These are phyloP conservation scores for Cinclus cinclus DNA, from an alignment of 2,113 vertebrate species.

Conservation along the genomic window DNA sequence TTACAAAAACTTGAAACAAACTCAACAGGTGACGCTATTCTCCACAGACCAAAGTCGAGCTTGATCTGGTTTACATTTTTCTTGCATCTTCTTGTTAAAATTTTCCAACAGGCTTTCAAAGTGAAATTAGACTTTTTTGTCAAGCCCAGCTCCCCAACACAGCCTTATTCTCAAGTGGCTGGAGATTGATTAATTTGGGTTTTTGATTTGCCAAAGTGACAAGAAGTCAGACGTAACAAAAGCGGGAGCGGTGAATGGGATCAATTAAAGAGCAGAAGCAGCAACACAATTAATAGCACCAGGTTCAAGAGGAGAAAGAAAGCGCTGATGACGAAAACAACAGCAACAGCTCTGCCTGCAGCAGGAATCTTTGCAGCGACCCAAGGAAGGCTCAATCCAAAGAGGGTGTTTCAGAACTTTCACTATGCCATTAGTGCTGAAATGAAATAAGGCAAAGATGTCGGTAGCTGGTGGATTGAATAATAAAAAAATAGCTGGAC, in stretches of 20 bases:
- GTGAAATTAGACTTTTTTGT: conserved; percentile 71
- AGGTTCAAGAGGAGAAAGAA: conserved; percentile 41
- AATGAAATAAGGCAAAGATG: conserved; percentile 67
- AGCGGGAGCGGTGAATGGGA: conserved; percentile 45
- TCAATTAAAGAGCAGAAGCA: conserved; percentile 68
- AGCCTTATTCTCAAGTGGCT: conserved; percentile 62
- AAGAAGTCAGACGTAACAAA: conserved; percentile 59
- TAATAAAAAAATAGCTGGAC: conserved; percentile 71
- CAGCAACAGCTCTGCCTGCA: conserved; percentile 67
- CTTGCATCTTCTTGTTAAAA: conserved; percentile 71
- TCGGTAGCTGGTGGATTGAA: conserved; percentile 60
- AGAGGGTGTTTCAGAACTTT: conserved; percentile 63
- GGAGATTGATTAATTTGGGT: conserved; percentile 70
- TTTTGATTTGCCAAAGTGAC: conserved; percentile 63
- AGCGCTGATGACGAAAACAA: conserved; percentile 66
- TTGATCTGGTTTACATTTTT: conserved; percentile 73
- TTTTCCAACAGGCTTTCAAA: conserved; percentile 72
- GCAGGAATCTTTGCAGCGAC: conserved; percentile 56
- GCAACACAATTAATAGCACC: conserved; percentile 65
- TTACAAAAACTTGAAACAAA: conserved; percentile 69
- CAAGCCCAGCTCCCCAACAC: conserved; percentile 48
- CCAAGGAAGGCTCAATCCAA: conserved; percentile 61
- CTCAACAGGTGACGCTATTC: conserved; percentile 68
- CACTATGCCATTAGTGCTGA: conserved; percentile 47
- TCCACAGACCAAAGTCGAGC: conserved; percentile 62